These are phyloP conservation scores for Carettochelys insculpta DNA, from an alignment of 2,113 vertebrate genomes.

Conservation along the genomic window DNA sequence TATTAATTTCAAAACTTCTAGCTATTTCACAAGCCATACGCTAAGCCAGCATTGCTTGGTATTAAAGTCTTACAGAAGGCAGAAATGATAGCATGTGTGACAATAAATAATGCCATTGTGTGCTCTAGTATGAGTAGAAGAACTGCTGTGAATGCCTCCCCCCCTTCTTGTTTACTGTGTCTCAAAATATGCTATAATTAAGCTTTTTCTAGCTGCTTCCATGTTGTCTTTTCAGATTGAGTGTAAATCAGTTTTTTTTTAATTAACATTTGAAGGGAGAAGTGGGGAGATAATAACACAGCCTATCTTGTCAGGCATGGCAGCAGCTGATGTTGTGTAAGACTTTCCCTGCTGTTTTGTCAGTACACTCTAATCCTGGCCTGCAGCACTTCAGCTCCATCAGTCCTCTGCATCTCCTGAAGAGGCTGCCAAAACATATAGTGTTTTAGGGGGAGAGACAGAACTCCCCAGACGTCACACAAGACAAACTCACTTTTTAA, in stretches of 20 bases:
- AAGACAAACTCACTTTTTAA: not conserved
- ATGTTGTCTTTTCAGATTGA: not conserved
- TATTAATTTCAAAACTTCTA: not conserved
- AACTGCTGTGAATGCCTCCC: not conserved
- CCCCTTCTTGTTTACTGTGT: not conserved
- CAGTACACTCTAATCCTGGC: not conserved
- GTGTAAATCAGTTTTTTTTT: not conserved
- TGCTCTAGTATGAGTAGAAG: not conserved
- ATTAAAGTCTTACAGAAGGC: not conserved
- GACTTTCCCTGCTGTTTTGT: not conserved
- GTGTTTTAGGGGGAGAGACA: not conserved
- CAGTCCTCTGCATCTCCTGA: not conserved
- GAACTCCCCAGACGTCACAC: not conserved
- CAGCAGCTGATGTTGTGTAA: not conserved
- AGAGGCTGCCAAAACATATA: not conserved
- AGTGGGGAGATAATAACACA: not conserved
- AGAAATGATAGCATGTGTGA: constrained; percentile 17
- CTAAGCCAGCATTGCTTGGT: not conserved
- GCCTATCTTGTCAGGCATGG: not conserved
- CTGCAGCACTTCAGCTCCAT: not conserved
- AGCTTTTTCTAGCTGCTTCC: constrained; percentile 8
- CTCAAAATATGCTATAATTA: constrained; percentile 5
- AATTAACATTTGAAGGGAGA: constrained; percentile 21
- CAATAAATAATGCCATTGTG: not conserved
- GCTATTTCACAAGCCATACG: not conserved